phyloP scores from a whole-genome alignment of 2,888 invertebrate genomes.

The Frankliniella fusca region DNA sequence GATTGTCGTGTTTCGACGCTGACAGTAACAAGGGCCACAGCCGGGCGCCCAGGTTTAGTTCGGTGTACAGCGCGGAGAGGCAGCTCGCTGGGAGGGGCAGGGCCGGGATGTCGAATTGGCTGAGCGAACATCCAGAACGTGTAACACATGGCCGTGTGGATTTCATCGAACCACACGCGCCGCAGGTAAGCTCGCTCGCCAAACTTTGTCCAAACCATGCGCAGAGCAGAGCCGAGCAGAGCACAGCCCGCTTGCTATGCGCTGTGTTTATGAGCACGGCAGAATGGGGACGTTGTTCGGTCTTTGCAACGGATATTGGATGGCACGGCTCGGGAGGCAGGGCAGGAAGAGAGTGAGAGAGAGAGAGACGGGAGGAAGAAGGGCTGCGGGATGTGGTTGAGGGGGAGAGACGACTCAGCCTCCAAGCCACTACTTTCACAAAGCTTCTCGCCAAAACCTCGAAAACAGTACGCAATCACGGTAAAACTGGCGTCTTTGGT shows the following conservation, averaged over 20 bases:
- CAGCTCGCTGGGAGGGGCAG: too few relatives aligned
- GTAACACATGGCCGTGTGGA: too few relatives aligned
- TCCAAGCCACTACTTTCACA: too few relatives aligned
- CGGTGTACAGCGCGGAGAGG: too few relatives aligned
- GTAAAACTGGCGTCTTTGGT: too few relatives aligned
- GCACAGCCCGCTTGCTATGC: neutral
- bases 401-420: neutral
- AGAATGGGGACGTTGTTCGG: neutral
- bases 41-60: too few relatives aligned
- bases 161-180: neutral
- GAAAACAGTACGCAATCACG: too few relatives aligned
- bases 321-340: neutral
- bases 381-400: neutral
- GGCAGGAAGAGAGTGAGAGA: neutral
- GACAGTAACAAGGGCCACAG: too few relatives aligned
- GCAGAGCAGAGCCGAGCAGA: neutral
- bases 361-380: neutral
- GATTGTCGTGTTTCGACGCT: too few relatives aligned
- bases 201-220: neutral
- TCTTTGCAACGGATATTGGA: conserved; percentile 6
- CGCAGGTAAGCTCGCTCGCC: neutral
- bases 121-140: too few relatives aligned
- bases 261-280: conserved; percentile 3
- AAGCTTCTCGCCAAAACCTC: too few relatives aligned
- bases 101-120: too few relatives aligned